Base-by-base conservation (phyloP, 2,797 vertebrate species). In the Tapirus indicus region DNA sequence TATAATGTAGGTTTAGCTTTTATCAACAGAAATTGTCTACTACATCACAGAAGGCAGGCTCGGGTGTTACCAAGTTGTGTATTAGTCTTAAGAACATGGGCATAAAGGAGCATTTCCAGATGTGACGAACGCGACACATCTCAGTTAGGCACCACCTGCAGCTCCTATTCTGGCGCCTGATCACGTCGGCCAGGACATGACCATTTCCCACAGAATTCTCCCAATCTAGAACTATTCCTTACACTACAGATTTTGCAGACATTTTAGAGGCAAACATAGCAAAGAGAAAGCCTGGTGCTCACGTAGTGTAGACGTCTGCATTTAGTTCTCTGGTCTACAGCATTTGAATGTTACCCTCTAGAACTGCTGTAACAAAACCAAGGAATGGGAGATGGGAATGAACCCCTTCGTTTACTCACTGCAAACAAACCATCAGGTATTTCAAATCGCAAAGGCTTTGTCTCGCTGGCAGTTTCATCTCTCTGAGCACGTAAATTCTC, bases 361-460 rank as follows among this genome's bases (percentile, higher is more conserved):
- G 93, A 74, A 7, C 35, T 41, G 25, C 80, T 96, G 85, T 90
- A 93, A 64, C n/a, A 92, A 85, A 87, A 89, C 84, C 41, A 44
- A 95, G 20, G 14, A 78, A 91, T 56, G 44, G 66, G 86, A 72
- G 35, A 23, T 49, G 72, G 62, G 18, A 86, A 82, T 68, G 68
- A 88, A 87, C 27, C 23, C 13, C 35, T 94, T 85, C 86, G 74
- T 87, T 94, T 91, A 91, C 8, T 96, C 56, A 71, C 1, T 66
- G 4, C 32, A 69, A 93, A 87, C 41, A 92, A 95, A 29, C 25
- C 54, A 84, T 52, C 32, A 89, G 60, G 84, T 72, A 83, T 94
- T 52, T 93, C 44, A 80, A 89, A 85, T 44, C 47, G 64, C 74
- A 88, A 54, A 60, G 44, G 44, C 29, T 75, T 60, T 90, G 25